Evolutionary conservation across 2,113 vertebrate species (phyloP), one percentile per base, ranked within the genome.

Genomic region (Brienomyrus longianalis): DNA sequence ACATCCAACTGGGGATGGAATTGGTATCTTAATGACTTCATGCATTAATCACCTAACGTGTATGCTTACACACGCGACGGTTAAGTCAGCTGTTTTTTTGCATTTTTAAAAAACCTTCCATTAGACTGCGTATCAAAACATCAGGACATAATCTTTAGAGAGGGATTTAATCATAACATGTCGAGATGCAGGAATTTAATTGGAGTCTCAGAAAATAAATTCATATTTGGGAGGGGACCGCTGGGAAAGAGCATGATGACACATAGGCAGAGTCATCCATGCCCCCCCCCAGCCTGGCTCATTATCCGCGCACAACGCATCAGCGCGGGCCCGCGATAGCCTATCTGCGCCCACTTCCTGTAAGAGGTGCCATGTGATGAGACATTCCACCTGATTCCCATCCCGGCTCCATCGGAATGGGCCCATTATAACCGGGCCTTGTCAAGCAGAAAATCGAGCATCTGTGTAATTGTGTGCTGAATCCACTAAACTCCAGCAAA

Each of bases 401-500:
- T 94, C 94, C 54, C 89, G 93, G 35, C 21, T 50, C 90, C 90
- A 92, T 91, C 91, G 91, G 94, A 95, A 95, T 92, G 94, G 92
- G 93, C 93, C 94, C 93, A 94, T 95, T 95, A 95, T 93, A 92
- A 93, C 91, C 91, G 90, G 90, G 93, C 93, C 92, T 93, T 93
- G 92, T 93, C 95, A 95, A 93, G 95, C 95, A 94, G 93, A 94
- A 96, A 95, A 95, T 95, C 94, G 93, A 94, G 91, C 93, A 92
- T 94, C 93, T 94, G 87, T 94, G 93, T 95, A 95, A 96, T 95
- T 95, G 95, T 92, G 94, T 89, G 91, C 93, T 92, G 92, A 95
- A 94, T 92, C 91, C 91, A 92, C 93, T 93, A 90, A 85, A 92
- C 91, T 92, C 89, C 94, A 93, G 91, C 93, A 91, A 92, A 91